Evolutionary conservation across 1,140 invertebrate species (phyloP).

Genomic region (Cyphomyrmex costatus): DNA sequence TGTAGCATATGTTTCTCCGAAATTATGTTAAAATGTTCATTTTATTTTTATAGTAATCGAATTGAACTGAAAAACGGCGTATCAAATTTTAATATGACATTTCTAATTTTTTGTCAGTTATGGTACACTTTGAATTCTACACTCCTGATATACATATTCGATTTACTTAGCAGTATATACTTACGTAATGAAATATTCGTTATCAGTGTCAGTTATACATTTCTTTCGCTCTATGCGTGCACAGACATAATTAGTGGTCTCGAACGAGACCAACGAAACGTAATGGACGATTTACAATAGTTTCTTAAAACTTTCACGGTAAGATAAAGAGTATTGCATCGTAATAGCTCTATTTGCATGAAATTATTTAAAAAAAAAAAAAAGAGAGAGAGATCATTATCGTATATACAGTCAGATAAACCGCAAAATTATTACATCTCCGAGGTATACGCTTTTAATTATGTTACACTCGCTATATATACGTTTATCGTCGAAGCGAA

Average conservation of each 20-base stretch:
- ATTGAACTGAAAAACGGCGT: not conserved
- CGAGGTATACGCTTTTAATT: constrained; percentile 42
- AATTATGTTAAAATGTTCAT: not conserved
- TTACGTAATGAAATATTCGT: constrained; percentile 8
- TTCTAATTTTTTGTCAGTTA: not conserved
- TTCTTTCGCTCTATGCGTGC: not conserved
- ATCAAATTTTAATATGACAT: not conserved
- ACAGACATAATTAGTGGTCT: not conserved
- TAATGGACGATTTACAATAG: not conserved
- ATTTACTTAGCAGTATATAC: too few species aligned
- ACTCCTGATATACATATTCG: not conserved
- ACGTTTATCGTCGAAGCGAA: constrained; percentile 26
- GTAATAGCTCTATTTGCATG: not conserved
- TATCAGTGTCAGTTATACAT: not conserved
- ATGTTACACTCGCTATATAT: not conserved
- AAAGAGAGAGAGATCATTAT: not conserved
- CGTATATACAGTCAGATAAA: not conserved
- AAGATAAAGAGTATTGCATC: constrained; percentile 4
- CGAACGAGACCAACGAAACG: not conserved
- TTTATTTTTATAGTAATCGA: too few species aligned
- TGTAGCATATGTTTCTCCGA: not conserved
- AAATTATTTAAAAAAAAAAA: constrained; percentile 30
- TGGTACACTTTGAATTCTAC: constrained; percentile 10
- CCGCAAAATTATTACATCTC: constrained; percentile 9
- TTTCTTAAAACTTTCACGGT: constrained; percentile 1